phyloP scores from a whole-genome alignment of 2,797 vertebrate genomes.

The Sebastes minor region DNA sequence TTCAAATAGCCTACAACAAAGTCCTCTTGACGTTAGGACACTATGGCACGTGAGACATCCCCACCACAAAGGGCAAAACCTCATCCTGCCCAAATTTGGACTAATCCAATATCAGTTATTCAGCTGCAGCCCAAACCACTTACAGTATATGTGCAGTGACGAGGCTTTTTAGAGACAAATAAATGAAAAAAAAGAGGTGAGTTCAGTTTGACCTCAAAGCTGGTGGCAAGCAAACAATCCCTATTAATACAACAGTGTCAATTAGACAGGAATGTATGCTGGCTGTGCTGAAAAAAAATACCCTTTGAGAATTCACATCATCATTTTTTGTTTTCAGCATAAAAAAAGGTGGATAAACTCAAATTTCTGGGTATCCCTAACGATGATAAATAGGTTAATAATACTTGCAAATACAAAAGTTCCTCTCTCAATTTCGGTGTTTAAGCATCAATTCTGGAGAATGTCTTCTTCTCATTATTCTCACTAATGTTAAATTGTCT shows the following conservation, averaged over 20 bases:
- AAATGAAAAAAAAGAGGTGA: too few species aligned
- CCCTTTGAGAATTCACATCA: neutral
- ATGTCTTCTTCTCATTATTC: slow-evolving; percentile 12
- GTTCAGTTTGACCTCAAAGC: slow-evolving; percentile 1
- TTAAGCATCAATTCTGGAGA: slow-evolving; percentile 13
- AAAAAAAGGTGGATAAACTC: slow-evolving; percentile 7
- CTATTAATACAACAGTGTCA: neutral
- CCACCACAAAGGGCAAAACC: neutral
- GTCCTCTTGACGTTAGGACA: neutral
- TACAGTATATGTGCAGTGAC: neutral
- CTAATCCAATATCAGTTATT: slow-evolving; percentile 21
- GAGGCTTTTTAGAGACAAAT: slow-evolving; percentile 3
- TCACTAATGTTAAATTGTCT: slow-evolving; percentile 3
- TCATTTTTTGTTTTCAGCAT: neutral
- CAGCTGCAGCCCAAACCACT: slow-evolving; percentile 12
- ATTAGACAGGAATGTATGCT: neutral
- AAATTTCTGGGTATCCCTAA: neutral
- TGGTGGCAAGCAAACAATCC: neutral
- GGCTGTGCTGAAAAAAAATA: neutral
- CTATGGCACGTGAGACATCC: neutral
- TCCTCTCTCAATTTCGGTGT: slow-evolving; percentile 4
- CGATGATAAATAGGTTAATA: slow-evolving; percentile 29
- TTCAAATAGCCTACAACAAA: neutral
- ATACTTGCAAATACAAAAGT: slow-evolving; percentile 25
- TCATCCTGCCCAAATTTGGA: neutral